phyloP scores from a whole-genome alignment of 1,140 invertebrate genomes.

The Ceratina australensis region DNA sequence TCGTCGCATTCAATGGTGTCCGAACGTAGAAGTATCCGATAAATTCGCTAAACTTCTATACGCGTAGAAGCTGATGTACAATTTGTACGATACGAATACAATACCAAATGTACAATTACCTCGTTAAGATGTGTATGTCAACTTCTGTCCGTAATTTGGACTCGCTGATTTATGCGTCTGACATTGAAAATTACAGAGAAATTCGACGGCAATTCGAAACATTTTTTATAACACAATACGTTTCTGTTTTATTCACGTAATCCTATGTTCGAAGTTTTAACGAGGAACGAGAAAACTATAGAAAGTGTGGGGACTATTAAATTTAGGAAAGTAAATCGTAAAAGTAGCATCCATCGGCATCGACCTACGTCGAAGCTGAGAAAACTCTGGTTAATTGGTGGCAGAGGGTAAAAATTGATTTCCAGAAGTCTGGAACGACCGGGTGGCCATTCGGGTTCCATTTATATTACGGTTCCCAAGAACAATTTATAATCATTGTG shows the following conservation, averaged over 20 bases:
- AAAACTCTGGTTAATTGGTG: constrained; percentile 61
- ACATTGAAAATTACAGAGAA: no score
- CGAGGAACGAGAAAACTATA: neutral
- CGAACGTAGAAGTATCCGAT: constrained; percentile 27
- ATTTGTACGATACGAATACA: neutral
- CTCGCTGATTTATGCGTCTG: no score
- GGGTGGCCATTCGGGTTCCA: constrained; percentile 34
- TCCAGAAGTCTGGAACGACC: constrained; percentile 49
- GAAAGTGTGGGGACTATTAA: constrained; percentile 50
- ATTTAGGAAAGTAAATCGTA: constrained; percentile 20
- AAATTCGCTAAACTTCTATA: neutral
- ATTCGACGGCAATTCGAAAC: no score
- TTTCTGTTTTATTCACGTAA: neutral
- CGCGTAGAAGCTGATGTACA: neutral
- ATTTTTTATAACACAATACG: no score
- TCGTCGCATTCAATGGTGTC: constrained; percentile 27
- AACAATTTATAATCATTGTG: neutral
- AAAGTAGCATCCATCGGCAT: constrained; percentile 7
- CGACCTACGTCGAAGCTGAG: constrained; percentile 61
- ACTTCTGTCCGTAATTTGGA: no score
- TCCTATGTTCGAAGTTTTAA: neutral
- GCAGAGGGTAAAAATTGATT: constrained; percentile 59
- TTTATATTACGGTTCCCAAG: constrained; percentile 43
- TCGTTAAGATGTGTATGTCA: no score
- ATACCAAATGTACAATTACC: no score